phyloP scores from a whole-genome alignment of 2,888 invertebrate genomes.

The Apamea epomidion region DNA sequence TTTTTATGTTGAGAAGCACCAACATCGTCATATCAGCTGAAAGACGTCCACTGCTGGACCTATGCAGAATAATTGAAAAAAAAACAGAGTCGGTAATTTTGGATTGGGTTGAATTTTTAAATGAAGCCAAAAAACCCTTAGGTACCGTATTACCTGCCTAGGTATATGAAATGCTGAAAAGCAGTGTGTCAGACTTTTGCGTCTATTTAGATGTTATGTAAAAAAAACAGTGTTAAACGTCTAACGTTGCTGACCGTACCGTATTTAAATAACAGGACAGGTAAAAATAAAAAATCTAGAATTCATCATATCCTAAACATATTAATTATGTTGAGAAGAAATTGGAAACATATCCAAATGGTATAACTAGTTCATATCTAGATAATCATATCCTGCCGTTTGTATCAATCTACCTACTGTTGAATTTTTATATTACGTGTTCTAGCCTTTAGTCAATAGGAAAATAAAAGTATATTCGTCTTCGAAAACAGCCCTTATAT shows the following conservation, averaged over 20 bases:
- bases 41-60: background rate
- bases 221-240: background rate
- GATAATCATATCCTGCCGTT: slow-evolving; percentile 64
- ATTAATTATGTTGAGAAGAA: slow-evolving; percentile 18
- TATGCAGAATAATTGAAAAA: background rate
- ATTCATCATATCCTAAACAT: slow-evolving; percentile 48
- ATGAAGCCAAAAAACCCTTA: background rate
- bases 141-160: background rate
- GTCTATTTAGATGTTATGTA: background rate
- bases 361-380: slow-evolving; percentile 49
- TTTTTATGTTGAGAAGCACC: background rate
- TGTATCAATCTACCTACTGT: slow-evolving; percentile 60
- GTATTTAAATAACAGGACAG: background rate
- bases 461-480: slow-evolving; percentile 36
- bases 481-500: slow-evolving; percentile 47
- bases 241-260: slow-evolving; percentile 6
- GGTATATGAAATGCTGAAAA: background rate
- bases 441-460: slow-evolving; percentile 35
- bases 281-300: slow-evolving; percentile 10
- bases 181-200: background rate
- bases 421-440: slow-evolving; percentile 59
- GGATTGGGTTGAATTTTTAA: background rate
- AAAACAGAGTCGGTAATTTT: background rate
- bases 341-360: slow-evolving; percentile 54
- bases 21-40: background rate